Conservation (phyloP, 2,797 vertebrate species). For the Neomorphus geoffroyi region DNA sequence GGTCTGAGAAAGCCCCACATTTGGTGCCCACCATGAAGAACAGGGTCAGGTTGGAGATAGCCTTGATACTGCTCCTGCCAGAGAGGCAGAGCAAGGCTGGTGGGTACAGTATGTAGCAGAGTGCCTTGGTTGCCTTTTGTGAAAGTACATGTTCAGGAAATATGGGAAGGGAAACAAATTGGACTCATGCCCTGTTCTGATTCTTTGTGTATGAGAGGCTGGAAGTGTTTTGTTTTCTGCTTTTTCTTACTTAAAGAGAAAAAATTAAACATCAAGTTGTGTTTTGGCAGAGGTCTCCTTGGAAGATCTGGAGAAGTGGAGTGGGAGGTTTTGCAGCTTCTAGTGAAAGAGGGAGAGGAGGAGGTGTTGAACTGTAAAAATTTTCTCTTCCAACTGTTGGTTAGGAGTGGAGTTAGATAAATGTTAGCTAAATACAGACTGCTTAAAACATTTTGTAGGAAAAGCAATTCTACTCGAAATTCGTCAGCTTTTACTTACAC, state of each 20-base stretch:
- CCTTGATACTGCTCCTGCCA: background rate
- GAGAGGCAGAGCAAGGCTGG: background rate
- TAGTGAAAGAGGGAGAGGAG: slow-evolving; percentile 48
- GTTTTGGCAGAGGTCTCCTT: slow-evolving; percentile 48
- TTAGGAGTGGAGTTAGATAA: slow-evolving; percentile 53
- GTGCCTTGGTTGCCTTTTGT: background rate
- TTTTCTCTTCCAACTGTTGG: slow-evolving; percentile 64
- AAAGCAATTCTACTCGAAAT: slow-evolving; percentile 46
- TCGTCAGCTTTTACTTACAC: slow-evolving; percentile 58
- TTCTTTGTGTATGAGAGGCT: slow-evolving; percentile 36
- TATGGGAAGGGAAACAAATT: background rate
- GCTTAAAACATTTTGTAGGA: slow-evolving; percentile 44
- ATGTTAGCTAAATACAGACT: slow-evolving; percentile 67
- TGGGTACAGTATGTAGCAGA: background rate
- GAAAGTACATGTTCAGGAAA: background rate
- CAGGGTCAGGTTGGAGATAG: background rate
- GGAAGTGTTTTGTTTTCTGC: slow-evolving; percentile 52
- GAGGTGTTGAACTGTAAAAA: slow-evolving; percentile 60
- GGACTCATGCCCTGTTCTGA: slow-evolving; percentile 22
- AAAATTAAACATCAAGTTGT: slow-evolving; percentile 8
- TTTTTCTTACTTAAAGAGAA: background rate
- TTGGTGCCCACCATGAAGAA: background rate
- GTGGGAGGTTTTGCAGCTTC: slow-evolving; percentile 65
- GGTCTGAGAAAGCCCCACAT: background rate
- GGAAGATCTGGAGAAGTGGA: slow-evolving; percentile 31